Evolutionary conservation across 2,797 vertebrate species (phyloP).

Genomic region (Nannoperca australis): DNA sequence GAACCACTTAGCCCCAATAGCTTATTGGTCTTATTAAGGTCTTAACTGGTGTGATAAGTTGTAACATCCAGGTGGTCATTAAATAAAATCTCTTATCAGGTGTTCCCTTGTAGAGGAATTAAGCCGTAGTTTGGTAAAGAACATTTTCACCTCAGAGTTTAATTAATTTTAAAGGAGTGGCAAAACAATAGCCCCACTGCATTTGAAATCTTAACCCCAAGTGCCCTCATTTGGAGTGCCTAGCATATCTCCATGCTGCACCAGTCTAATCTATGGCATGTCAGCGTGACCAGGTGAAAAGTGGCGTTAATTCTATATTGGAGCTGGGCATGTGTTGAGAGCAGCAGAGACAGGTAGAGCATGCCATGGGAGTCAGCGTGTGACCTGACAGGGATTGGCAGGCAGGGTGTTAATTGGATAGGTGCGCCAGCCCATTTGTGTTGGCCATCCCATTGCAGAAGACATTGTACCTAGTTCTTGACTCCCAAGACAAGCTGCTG

Average conservation of each 20-base stretch:
- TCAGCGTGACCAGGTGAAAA: slow-evolving; percentile 89
- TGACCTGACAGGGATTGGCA: slow-evolving; percentile 93
- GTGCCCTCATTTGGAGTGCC: slow-evolving; percentile 96
- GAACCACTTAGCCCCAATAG: slow-evolving; percentile 76
- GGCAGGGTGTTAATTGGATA: slow-evolving; percentile 98
- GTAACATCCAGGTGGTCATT: slow-evolving; percentile 91
- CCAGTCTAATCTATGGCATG: slow-evolving; percentile 94
- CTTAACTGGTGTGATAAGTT: slow-evolving; percentile 84
- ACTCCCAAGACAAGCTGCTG: slow-evolving; percentile 84
- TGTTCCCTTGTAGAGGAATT: slow-evolving; percentile 93
- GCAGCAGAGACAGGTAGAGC: slow-evolving; percentile 91
- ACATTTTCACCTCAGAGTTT: slow-evolving; percentile 97
- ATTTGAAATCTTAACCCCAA: slow-evolving; percentile 95
- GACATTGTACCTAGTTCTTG: slow-evolving; percentile 87
- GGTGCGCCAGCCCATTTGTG: slow-evolving; percentile 92
- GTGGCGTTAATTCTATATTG: slow-evolving; percentile 94
- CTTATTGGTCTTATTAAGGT: slow-evolving; percentile 84
- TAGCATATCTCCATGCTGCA: slow-evolving; percentile 94
- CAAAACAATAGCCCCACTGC: slow-evolving; percentile 88
- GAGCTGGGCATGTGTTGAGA: slow-evolving; percentile 90
- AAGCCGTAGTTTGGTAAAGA: slow-evolving; percentile 91
- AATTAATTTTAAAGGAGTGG: slow-evolving; percentile 99
- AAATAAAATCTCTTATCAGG: slow-evolving; percentile 94
- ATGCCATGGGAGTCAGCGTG: slow-evolving; percentile 87
- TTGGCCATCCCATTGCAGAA: slow-evolving; percentile 89